These are phyloP conservation scores for Fringilla coelebs DNA, from an alignment of 2,797 vertebrate species.

Conservation along the genomic window DNA sequence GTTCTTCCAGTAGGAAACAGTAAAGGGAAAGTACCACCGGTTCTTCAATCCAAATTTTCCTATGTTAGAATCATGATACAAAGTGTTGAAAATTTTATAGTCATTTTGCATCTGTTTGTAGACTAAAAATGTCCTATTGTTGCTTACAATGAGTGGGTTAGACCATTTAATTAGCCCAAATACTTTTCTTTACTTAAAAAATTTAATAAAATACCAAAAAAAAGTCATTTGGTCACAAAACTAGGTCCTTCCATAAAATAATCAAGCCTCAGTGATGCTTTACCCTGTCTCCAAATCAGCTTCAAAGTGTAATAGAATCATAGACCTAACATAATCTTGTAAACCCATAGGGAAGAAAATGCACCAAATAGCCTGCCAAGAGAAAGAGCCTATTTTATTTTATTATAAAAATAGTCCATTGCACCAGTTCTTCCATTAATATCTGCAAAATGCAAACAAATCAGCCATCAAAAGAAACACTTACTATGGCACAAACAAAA, in stretches of 20 bases:
- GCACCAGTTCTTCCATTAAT: background rate
- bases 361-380: background rate
- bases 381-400: background rate
- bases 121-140: background rate
- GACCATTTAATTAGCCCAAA: background rate
- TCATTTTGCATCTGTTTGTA: background rate
- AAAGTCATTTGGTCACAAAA: background rate
- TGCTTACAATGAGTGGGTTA: background rate
- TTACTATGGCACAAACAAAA: background rate
- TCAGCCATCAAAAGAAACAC: background rate
- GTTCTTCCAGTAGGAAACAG: constrained; percentile 66
- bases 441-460: background rate
- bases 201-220: background rate
- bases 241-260: background rate
- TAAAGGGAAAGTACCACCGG: constrained; percentile 72
- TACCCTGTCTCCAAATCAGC: background rate
- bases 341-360: background rate
- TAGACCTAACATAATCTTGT: background rate
- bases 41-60: constrained; percentile 60
- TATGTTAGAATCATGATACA: background rate
- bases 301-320: background rate
- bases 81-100: background rate
- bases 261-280: background rate
- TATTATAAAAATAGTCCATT: background rate
- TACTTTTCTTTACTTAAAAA: background rate